Evolutionary conservation across 2,797 vertebrate species (phyloP).

Genomic region (Acanthopagrus latus): DNA sequence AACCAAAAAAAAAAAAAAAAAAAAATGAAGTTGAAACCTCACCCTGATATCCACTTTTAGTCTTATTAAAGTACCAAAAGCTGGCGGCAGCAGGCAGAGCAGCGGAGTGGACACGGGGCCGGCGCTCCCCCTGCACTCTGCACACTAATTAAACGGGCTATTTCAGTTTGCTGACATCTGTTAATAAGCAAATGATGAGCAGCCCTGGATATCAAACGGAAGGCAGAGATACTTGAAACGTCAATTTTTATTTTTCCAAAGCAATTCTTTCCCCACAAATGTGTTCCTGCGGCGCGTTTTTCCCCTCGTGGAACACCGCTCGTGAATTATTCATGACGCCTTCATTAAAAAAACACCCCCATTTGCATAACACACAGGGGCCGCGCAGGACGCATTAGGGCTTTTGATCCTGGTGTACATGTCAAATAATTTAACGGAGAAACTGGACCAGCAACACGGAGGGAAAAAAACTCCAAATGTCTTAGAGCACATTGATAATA

Average conservation of each 20-base stretch:
- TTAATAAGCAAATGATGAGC: conserved; percentile 68
- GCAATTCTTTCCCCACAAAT: conserved; percentile 68
- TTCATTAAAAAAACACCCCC: conserved; percentile 81
- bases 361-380: conserved; percentile 82
- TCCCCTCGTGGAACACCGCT: conserved; percentile 58
- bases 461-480: conserved; percentile 24
- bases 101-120: conserved; percentile 33
- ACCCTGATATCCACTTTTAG: conserved; percentile 33
- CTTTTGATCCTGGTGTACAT: conserved; percentile 78
- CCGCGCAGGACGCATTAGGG: conserved; percentile 64
- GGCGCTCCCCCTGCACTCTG: conserved; percentile 39
- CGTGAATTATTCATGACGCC: conserved; percentile 82
- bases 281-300: conserved; percentile 66
- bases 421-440: conserved; percentile 76
- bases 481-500: conserved; percentile 50
- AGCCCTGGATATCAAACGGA: conserved; percentile 64
- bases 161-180: conserved; percentile 52
- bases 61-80: conserved; percentile 44
- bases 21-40: conserved; percentile 48
- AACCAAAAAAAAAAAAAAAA: conserved; percentile 25
- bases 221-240: conserved; percentile 45
- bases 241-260: conserved; percentile 64
- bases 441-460: conserved; percentile 38
- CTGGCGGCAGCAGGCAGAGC: neutral
- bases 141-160: conserved; percentile 52